Evolutionary conservation across 2,888 invertebrate species (phyloP).

Genomic region (Gymnoscelis rufifasciata): DNA sequence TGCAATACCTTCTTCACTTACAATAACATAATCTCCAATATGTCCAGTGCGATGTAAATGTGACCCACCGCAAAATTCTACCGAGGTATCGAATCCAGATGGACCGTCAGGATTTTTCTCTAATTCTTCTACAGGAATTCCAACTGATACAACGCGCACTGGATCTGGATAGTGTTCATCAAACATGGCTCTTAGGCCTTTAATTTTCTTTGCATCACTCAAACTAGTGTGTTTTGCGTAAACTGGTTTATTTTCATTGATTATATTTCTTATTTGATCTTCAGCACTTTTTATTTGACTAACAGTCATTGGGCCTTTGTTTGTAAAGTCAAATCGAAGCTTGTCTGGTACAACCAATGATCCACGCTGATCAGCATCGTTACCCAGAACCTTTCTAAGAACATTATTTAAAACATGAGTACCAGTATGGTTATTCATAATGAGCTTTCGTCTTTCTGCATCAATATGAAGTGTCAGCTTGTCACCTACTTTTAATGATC

Average conservation of each 20-base stretch:
- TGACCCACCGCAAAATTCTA: conserved; percentile 99
- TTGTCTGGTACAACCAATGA: conserved; percentile 98
- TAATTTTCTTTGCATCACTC: conserved; percentile 92
- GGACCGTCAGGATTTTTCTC: conserved; percentile 90
- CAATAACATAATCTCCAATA: conserved; percentile 96
- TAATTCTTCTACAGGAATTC: conserved; percentile 93
- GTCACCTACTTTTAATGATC: conserved; percentile 90
- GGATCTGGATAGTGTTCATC: conserved; percentile 99
- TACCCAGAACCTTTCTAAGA: conserved; percentile 91
- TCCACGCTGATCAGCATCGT: conserved; percentile 96
- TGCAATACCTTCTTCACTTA: conserved; percentile 98
- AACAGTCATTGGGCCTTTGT: conserved; percentile 93
- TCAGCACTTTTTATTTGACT: conserved; percentile 94
- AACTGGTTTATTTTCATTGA: conserved; percentile 86
- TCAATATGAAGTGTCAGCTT: conserved; percentile 89
- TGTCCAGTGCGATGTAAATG: conserved; percentile 95
- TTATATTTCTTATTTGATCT: conserved; percentile 86
- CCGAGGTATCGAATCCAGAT: conserved; percentile 90
- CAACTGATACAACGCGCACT: conserved; percentile 94
- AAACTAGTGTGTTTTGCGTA: conserved; percentile 93
- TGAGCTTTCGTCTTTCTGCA: conserved; percentile 87
- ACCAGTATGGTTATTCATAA: conserved; percentile 99
- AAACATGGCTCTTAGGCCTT: conserved; percentile 97
- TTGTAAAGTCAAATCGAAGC: conserved; percentile 97
- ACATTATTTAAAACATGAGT: conserved; percentile 98